phyloP scores from a whole-genome alignment of 2,113 vertebrate species.

The Anser brachyrhynchus region DNA sequence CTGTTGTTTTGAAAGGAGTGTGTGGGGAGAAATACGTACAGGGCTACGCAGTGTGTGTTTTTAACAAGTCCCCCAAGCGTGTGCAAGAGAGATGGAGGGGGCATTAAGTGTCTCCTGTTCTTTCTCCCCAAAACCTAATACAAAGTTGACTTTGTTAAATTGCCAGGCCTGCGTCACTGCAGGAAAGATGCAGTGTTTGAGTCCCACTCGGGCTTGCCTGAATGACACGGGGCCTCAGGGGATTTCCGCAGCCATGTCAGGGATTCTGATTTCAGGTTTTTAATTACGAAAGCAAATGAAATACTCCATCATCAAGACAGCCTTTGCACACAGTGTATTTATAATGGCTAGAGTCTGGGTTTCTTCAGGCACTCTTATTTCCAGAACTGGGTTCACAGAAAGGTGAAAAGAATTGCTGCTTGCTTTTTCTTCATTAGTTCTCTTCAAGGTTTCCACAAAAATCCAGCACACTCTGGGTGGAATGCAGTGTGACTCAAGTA shows the following conservation, averaged over 20 bases:
- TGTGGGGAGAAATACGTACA: neutral
- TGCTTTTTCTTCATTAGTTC: neutral
- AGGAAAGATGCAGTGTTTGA: neutral
- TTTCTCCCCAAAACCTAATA: neutral
- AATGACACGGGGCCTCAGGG: neutral
- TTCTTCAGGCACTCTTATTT: conserved; percentile 22
- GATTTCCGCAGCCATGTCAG: neutral
- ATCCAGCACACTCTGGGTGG: neutral
- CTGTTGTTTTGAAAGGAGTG: neutral
- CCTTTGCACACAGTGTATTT: neutral
- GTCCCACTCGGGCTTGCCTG: neutral
- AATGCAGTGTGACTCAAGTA: neutral
- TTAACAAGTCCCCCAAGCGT: neutral
- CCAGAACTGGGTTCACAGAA: neutral
- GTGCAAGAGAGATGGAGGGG: neutral
- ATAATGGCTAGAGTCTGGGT: neutral
- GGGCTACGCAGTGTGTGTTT: neutral
- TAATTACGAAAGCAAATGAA: neutral
- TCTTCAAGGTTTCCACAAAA: neutral
- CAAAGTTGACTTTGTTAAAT: neutral
- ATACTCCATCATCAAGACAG: neutral
- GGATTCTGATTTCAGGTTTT: neutral
- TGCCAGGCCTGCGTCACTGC: neutral
- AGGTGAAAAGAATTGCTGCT: neutral
- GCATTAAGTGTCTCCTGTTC: neutral